Percentiles rank a stretch among this genome's conserved stretches.
phyloP scores from a whole-genome alignment of 1,140 invertebrate genomes.

The Bombus turneri region DNA sequence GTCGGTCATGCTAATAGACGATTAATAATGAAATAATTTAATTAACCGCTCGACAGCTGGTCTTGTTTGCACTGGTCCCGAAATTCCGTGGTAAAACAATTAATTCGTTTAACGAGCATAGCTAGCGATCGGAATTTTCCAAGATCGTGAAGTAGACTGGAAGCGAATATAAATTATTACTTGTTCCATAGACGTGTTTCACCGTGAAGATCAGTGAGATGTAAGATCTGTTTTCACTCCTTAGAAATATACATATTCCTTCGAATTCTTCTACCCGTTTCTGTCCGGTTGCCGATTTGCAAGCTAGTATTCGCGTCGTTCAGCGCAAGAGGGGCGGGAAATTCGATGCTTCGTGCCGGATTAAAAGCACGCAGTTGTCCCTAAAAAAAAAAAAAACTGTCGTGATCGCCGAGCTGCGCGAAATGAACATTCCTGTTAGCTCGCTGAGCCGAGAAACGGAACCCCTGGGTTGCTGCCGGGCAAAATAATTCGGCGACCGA shows the following conservation, averaged over 20 bases:
- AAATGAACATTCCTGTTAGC: slow-evolving; percentile 53
- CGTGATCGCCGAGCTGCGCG: slow-evolving; percentile 3
- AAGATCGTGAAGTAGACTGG: background rate
- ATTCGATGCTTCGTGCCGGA: background rate
- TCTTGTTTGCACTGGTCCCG: background rate
- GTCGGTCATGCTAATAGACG: slow-evolving; percentile 14
- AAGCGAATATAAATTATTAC: background rate
- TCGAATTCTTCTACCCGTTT: background rate
- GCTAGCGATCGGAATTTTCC: background rate
- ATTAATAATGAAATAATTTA: slow-evolving; percentile 46
- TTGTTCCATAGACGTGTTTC: background rate
- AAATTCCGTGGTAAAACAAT: background rate
- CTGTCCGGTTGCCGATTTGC: background rate
- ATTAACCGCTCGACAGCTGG: slow-evolving; percentile 39
- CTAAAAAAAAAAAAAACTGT: background rate
- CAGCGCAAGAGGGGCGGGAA: background rate
- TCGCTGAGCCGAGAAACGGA: slow-evolving; percentile 33
- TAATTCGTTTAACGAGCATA: slow-evolving; percentile 1
- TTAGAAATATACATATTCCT: background rate
- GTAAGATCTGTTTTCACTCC: no score
- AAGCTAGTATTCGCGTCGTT: background rate
- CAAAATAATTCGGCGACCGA: slow-evolving; percentile 59
- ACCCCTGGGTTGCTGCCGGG: background rate
- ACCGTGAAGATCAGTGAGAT: no score
- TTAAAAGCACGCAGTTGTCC: slow-evolving; percentile 15